These are phyloP conservation scores for Antennarius striatus DNA, from an alignment of 2,113 vertebrate species.

Conservation along the genomic window DNA sequence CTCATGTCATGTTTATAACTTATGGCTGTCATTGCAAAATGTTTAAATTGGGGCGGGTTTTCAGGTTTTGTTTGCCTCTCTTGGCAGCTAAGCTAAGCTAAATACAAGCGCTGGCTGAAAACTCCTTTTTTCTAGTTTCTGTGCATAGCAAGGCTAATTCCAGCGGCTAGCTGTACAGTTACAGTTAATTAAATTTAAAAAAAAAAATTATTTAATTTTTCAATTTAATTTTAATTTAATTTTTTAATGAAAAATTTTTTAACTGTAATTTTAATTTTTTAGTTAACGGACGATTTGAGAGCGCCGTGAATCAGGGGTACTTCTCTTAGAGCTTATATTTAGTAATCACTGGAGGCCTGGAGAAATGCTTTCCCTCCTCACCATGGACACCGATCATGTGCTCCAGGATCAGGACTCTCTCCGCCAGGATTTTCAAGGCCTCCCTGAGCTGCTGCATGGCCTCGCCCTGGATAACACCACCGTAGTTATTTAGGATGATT, in stretches of 20 bases:
- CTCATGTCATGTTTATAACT: too few species aligned
- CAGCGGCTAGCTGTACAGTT: background rate
- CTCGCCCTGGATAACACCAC: conserved; percentile 79
- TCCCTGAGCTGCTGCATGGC: conserved; percentile 93
- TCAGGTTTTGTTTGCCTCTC: too few species aligned
- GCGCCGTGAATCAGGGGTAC: too few species aligned
- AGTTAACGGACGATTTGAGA: background rate
- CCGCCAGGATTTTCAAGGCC: conserved; percentile 97
- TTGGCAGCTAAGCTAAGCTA: background rate
- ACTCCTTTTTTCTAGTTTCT: conserved; percentile 1
- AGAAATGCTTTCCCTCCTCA: conserved; percentile 57
- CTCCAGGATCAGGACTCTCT: conserved; percentile 95
- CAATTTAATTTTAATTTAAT: too few species aligned
- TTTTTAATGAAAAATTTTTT: too few species aligned
- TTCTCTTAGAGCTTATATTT: background rate
- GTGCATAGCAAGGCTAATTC: conserved; percentile 9
- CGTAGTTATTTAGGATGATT: conserved; percentile 1
- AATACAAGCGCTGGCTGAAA: background rate
- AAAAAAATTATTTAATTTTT: too few species aligned
- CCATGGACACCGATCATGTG: conserved; percentile 97
- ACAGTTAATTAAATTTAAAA: too few species aligned
- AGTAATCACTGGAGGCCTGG: conserved; percentile 3
- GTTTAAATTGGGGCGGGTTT: background rate
- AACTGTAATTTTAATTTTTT: too few species aligned
- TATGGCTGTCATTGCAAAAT: too few species aligned